Conservation (phyloP, 1,140 invertebrate species). For the Agrilus planipennis region DNA sequence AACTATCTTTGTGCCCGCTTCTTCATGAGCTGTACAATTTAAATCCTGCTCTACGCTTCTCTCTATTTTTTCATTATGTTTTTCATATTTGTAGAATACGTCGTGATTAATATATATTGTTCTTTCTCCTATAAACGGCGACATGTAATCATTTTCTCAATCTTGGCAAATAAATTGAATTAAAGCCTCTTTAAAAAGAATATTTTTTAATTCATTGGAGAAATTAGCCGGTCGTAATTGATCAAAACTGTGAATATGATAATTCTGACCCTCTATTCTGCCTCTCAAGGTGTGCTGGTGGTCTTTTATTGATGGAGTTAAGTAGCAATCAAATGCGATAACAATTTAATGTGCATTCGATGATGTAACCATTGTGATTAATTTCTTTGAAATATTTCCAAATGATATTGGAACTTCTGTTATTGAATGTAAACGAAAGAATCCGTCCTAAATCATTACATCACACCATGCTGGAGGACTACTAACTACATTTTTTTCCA, state of each 20-base stretch:
- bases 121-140: slow-evolving; percentile 17
- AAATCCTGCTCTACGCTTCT: slow-evolving; percentile 12
- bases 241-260: slow-evolving; percentile 12
- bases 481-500: slow-evolving; percentile 14
- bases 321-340: slow-evolving; percentile 18
- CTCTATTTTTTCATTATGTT: slow-evolving; percentile 6
- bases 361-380: slow-evolving; percentile 17
- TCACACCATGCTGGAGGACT: slow-evolving; percentile 12
- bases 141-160: slow-evolving; percentile 19
- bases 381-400: slow-evolving; percentile 25
- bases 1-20: slow-evolving; percentile 24
- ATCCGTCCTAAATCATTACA: slow-evolving; percentile 23
- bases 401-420: slow-evolving; percentile 24
- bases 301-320: slow-evolving; percentile 20
- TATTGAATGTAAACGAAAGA: slow-evolving; percentile 25
- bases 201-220: slow-evolving; percentile 18
- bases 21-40: slow-evolving; percentile 23
- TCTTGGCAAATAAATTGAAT: slow-evolving; percentile 22
- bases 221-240: slow-evolving; percentile 14
- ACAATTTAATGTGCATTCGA: slow-evolving; percentile 11
- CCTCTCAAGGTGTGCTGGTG: slow-evolving; percentile 10
- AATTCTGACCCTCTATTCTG: slow-evolving; percentile 5
- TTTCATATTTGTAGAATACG: slow-evolving; percentile 12
- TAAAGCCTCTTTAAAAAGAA: slow-evolving; percentile 20
- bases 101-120: slow-evolving; percentile 21